phyloP scores from a whole-genome alignment of 2,888 invertebrate genomes.

The Galerucella nymphaeae region DNA sequence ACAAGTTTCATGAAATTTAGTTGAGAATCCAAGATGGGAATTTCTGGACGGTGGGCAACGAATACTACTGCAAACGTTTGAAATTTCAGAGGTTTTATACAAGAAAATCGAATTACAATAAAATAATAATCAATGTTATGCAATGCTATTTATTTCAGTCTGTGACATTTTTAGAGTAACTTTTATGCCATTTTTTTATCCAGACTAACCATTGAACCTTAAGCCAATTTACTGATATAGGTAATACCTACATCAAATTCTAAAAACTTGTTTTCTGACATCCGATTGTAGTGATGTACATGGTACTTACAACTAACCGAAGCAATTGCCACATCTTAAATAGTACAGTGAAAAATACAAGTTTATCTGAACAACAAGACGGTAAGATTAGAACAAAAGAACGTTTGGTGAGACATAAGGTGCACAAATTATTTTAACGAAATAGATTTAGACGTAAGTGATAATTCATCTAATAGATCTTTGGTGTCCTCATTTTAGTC shows the following conservation, averaged over 20 bases:
- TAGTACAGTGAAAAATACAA: neutral
- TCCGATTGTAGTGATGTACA: slow-evolving; percentile 24
- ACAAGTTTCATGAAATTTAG: neutral
- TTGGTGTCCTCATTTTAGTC: no score
- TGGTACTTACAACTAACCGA: slow-evolving; percentile 13
- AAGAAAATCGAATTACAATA: neutral
- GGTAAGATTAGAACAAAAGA: no score
- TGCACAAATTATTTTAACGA: no score
- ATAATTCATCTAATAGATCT: no score
- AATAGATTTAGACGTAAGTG: no score
- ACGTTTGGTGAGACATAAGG: no score
- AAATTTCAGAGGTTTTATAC: neutral
- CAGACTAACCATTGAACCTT: slow-evolving; percentile 1
- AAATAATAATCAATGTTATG: neutral
- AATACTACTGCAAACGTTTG: neutral
- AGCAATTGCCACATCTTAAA: slow-evolving; percentile 20
- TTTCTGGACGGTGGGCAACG: neutral
- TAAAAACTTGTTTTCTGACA: slow-evolving; percentile 25
- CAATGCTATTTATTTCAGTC: neutral
- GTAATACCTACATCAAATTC: slow-evolving; percentile 21
- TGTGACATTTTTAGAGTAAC: no score
- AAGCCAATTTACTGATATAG: slow-evolving; percentile 1
- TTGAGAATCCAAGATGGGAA: neutral
- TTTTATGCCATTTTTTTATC: neutral
- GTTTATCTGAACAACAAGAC: neutral